Conservation (phyloP, 2,113 vertebrate genomes). For the Guaruba guarouba region DNA sequence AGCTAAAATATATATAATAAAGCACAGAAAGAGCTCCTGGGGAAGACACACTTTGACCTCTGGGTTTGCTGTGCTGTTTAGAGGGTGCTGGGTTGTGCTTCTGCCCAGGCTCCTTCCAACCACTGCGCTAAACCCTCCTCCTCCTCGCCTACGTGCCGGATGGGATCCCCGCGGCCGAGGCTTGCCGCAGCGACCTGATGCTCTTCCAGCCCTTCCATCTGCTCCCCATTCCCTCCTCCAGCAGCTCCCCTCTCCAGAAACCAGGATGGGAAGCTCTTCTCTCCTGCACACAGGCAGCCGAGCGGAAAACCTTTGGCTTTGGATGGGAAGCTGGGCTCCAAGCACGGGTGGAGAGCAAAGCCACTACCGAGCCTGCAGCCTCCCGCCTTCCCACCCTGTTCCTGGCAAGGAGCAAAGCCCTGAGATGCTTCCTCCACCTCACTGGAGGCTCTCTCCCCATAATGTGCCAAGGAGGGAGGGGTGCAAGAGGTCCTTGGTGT, state of each 20-base stretch:
- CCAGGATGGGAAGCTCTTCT: background rate
- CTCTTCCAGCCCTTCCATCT: conserved; percentile 49
- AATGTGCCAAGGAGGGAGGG: background rate
- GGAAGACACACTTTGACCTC: background rate
- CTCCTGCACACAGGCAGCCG: background rate
- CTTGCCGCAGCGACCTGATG: background rate
- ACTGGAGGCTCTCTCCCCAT: background rate
- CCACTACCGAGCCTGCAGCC: background rate
- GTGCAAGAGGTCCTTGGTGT: background rate
- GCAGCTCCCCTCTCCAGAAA: background rate
- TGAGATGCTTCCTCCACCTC: background rate
- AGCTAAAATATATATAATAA: background rate
- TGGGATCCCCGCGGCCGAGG: rapidly evolving
- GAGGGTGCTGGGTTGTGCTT: background rate
- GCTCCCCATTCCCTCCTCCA: background rate
- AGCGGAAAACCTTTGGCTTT: background rate
- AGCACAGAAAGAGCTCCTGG: background rate
- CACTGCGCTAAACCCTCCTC: background rate
- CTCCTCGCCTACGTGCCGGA: rapidly evolving
- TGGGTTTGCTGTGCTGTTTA: background rate
- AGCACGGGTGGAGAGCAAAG: background rate
- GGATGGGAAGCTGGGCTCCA: background rate
- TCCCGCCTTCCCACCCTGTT: background rate
- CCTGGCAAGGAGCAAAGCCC: background rate
- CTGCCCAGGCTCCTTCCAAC: background rate